Base-by-base conservation (phyloP, 2,888 invertebrate genomes). In the Caenorhabditis doughertyi region DNA sequence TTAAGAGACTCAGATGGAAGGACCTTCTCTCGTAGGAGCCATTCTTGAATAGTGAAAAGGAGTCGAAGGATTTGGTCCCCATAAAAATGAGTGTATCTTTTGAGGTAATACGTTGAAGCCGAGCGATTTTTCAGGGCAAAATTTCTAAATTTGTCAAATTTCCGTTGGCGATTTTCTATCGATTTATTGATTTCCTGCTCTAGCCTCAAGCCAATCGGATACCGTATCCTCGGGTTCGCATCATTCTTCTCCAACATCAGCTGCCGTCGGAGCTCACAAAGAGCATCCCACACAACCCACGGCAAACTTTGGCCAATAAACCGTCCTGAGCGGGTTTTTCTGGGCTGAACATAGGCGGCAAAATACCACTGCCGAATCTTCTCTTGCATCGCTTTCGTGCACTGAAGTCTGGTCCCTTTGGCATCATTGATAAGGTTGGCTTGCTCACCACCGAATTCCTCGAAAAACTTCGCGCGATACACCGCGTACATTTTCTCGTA, bases 241-340 rank as follows among this genome's bases (percentile, higher is more conserved):
- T 55, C 55, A 1, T 71, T 44, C 32, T 47, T n/a, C 0, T 51
- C 77, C 35, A 86, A 39, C 58, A 82, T 51, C 68, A 60, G 64
- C 13, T 47, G 2, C 2, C 44, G 44, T 18, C 44, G 7, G 18
- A 85, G 65, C 51, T 70, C 83, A 16, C 85, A 85, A 44, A 89
- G 47, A 3, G 84, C 87, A 55, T 89, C 89, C 89, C 89, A 89
- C 4, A 84, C 85, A n/a, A 89, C 80, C 89, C 89, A 89, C 1
- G 89, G 84, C 7, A 85, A 60, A 60, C 84, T 84, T 49, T 74
- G 81, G 16, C 84, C 79, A 39, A 79, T 70, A 23, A 32, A 60
- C 53, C 77, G 53, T 8, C 67, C 80, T 0, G 64, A 25, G 11
- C 71, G 58, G 32, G 55, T 79, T 18, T 68, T 67, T 2, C 47